phyloP scores from a whole-genome alignment of 2,113 vertebrate species.

The Cairina moschata region DNA sequence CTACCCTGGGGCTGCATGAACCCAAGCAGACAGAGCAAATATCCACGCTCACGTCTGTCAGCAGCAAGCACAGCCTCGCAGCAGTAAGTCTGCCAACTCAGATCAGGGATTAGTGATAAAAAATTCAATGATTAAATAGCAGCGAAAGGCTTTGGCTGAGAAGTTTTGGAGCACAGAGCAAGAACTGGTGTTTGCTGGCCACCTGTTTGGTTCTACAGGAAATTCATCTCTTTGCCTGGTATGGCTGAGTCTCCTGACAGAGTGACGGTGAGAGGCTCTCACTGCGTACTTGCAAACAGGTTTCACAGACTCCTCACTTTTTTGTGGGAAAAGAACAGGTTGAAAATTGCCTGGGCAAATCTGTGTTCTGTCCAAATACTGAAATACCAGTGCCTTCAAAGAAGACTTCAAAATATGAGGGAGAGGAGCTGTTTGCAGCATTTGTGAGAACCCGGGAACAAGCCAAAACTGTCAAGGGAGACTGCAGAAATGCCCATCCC shows the following conservation, averaged over 20 bases:
- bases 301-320: neutral
- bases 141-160: neutral
- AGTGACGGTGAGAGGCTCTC: neutral
- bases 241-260: neutral
- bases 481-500: neutral
- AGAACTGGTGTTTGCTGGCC: neutral
- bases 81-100: constrained; percentile 4
- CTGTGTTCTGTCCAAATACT: neutral
- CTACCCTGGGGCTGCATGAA: neutral
- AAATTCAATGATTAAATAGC: neutral
- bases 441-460: neutral
- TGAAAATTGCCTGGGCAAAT: neutral
- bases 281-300: neutral
- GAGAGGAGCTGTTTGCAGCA: neutral
- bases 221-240: neutral
- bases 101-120: neutral
- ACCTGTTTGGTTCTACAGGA: neutral
- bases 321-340: neutral
- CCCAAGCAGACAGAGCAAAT: neutral
- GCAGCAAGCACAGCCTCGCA: neutral
- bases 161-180: neutral
- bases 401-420: neutral
- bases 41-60: neutral
- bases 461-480: neutral
- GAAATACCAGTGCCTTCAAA: neutral